These are phyloP conservation scores for Oscheius sp. DNA, from an alignment of 2,888 invertebrate genomes.

Conservation along the genomic window DNA sequence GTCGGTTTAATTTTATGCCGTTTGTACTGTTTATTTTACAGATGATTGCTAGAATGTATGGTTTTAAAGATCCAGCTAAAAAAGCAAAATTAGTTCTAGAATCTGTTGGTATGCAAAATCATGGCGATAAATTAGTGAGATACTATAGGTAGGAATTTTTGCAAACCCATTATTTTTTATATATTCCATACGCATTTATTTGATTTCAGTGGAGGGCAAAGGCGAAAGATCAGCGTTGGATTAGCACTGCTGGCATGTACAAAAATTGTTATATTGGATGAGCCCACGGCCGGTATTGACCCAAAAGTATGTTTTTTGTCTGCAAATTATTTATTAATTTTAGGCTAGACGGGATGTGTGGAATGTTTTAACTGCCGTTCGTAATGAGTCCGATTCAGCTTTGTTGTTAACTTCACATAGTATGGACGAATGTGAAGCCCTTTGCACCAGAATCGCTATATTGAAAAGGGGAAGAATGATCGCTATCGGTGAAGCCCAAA, in stretches of 20 bases:
- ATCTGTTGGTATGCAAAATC: slow-evolving; percentile 60
- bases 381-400: slow-evolving; percentile 55
- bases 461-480: slow-evolving; percentile 66
- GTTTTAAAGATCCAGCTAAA: slow-evolving; percentile 44
- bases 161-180: slow-evolving; percentile 15
- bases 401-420: slow-evolving; percentile 66
- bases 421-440: slow-evolving; percentile 69
- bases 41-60: slow-evolving; percentile 60
- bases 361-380: slow-evolving; percentile 51
- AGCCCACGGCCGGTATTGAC: slow-evolving; percentile 75
- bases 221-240: slow-evolving; percentile 84
- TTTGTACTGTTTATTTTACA: slow-evolving; percentile 8
- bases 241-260: slow-evolving; percentile 83
- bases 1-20: background rate
- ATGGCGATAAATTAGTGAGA: slow-evolving; percentile 62
- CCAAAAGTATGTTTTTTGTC: slow-evolving; percentile 75
- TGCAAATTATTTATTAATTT: background rate
- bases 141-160: slow-evolving; percentile 33
- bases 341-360: slow-evolving; percentile 79
- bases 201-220: slow-evolving; percentile 81
- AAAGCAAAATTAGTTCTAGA: slow-evolving; percentile 57
- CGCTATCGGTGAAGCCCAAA: slow-evolving; percentile 68
- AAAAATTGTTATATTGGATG: slow-evolving; percentile 79
- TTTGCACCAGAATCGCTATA: slow-evolving; percentile 71
- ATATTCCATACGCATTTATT: too few species aligned